Percentiles rank a stretch among this genome's conserved stretches.
Evolutionary conservation across 2,797 vertebrate genomes (phyloP).

Genomic region (Nothura maculosa): DNA sequence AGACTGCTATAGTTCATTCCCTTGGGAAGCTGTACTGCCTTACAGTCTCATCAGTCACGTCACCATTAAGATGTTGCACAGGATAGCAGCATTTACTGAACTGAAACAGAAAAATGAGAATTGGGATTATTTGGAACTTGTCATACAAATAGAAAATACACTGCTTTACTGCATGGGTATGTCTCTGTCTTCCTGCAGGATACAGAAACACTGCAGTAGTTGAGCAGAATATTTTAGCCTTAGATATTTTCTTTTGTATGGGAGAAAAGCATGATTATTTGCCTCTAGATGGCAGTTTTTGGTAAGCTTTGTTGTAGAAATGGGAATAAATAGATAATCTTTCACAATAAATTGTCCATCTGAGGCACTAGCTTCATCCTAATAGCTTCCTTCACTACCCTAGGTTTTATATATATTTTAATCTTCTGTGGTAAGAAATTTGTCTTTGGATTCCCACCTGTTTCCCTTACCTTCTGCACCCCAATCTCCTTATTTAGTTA

Average conservation of each 20-base stretch:
- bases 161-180: neutral
- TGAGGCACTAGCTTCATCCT: neutral
- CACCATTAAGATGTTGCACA: neutral
- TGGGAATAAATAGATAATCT: neutral
- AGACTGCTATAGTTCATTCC: neutral
- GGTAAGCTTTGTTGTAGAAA: neutral
- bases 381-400: neutral
- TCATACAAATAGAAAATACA: neutral
- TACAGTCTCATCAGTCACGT: neutral
- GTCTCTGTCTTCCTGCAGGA: neutral
- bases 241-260: neutral
- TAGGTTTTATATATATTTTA: neutral
- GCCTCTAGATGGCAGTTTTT: constrained; percentile 70
- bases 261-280: neutral
- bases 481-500: neutral
- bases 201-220: neutral
- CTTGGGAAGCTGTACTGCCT: accelerated
- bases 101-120: neutral
- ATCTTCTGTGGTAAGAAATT: neutral
- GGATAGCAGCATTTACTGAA: neutral
- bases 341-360: neutral
- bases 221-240: neutral
- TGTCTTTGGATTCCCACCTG: neutral
- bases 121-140: neutral
- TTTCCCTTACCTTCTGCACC: neutral